These are phyloP conservation scores for Phallusia fumigata DNA, from an alignment of 23 tunicate genomes.

Conservation along the genomic window DNA sequence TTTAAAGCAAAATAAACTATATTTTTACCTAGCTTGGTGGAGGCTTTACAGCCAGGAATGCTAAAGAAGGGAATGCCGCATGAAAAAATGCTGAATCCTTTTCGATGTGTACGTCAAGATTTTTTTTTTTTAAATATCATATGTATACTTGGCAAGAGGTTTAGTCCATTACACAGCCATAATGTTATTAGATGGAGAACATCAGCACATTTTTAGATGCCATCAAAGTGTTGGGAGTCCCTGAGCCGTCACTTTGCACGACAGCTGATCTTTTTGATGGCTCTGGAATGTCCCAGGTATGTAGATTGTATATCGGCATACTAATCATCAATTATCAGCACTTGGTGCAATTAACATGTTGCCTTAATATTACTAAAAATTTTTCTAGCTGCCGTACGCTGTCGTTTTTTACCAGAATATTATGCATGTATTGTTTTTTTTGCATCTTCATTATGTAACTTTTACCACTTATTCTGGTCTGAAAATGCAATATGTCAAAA, in stretches of 20 bases:
- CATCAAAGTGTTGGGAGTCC: conserved; percentile 49
- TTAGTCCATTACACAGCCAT: too few species aligned
- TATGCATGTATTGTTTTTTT: too few species aligned
- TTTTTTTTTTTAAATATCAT: too few species aligned
- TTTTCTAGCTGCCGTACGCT: too few species aligned
- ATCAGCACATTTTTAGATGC: conserved; percentile 63
- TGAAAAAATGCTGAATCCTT: conserved; percentile 69
- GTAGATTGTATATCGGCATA: background rate
- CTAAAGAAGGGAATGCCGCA: conserved; percentile 56
- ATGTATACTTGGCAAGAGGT: too few species aligned
- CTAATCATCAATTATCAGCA: background rate
- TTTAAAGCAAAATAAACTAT: too few species aligned
- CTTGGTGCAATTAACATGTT: background rate
- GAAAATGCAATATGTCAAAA: too few species aligned
- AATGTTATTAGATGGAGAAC: conserved; percentile 62
- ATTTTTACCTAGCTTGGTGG: conserved; percentile 22
- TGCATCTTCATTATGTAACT: too few species aligned
- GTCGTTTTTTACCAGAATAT: too few species aligned
- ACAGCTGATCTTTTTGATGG: conserved; percentile 87
- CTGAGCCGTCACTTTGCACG: conserved; percentile 58
- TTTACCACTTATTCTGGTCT: too few species aligned
- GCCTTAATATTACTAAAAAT: too few species aligned
- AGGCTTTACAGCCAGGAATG: conserved; percentile 39
- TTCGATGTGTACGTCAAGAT: conserved; percentile 64
- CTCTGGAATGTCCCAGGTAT: conserved; percentile 73